These are phyloP conservation scores for Callospermophilus lateralis DNA, from an alignment of 2,113 vertebrate genomes.

Conservation along the genomic window DNA sequence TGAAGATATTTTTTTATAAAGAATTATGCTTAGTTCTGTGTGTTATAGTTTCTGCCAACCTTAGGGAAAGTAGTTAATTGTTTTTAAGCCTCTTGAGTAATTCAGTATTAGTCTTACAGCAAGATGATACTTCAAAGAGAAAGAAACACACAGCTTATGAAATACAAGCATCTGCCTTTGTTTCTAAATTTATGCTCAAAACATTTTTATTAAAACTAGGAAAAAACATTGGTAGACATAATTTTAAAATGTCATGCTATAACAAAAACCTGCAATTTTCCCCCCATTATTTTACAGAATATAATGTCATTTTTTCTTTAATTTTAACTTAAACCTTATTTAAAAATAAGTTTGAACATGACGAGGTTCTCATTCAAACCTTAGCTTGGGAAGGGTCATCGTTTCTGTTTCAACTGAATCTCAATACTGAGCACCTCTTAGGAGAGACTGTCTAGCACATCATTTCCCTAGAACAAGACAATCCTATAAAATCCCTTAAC, in stretches of 20 bases:
- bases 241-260: neutral
- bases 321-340: constrained; percentile 61
- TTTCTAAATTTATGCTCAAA: constrained; percentile 50
- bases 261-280: neutral
- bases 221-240: neutral
- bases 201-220: constrained; percentile 48
- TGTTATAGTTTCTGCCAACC: neutral
- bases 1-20: neutral
- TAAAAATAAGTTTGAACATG: constrained; percentile 60
- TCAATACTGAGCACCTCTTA: constrained; percentile 72
- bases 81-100: neutral
- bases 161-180: neutral
- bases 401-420: constrained; percentile 80
- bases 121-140: neutral
- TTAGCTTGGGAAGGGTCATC: constrained; percentile 76
- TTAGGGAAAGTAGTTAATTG: constrained; percentile 26
- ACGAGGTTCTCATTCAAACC: constrained; percentile 64
- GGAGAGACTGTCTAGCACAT: constrained; percentile 85
- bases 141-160: neutral
- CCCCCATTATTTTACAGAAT: neutral
- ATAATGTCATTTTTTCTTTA: neutral
- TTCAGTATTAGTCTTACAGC: neutral
- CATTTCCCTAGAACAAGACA: constrained; percentile 83
- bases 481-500: constrained; percentile 83
- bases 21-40: neutral